Percentiles rank a stretch among this genome's conserved stretches.
Evolutionary conservation across 2,888 invertebrate genomes (phyloP).

Genomic region (Ophonus ardosiacus): DNA sequence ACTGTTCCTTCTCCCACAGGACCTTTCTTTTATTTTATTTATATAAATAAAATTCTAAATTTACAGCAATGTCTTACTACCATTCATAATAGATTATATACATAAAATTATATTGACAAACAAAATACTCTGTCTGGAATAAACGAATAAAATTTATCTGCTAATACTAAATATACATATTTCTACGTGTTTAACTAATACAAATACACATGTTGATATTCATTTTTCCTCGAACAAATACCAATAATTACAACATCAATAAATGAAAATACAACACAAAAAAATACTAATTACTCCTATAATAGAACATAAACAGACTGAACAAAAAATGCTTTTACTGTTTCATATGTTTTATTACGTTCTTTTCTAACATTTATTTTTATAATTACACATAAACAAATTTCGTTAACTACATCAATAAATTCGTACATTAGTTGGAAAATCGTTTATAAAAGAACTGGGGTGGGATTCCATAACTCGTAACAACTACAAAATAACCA

Average conservation of each 20-base stretch:
- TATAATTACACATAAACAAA: slow-evolving; percentile 8
- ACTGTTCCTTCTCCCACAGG: slow-evolving; percentile 17
- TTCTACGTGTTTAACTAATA: not conserved
- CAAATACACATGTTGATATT: not conserved
- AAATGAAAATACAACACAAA: not conserved
- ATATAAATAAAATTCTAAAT: slow-evolving; percentile 35
- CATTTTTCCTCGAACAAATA: no score
- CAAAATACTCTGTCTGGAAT: not conserved
- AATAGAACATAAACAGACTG: not conserved
- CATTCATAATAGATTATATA: slow-evolving; percentile 2
- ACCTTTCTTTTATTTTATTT: slow-evolving; percentile 45
- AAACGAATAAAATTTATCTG: not conserved
- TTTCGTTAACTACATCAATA: slow-evolving; percentile 19
- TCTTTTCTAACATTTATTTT: not conserved
- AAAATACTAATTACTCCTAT: not conserved
- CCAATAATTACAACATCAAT: not conserved
- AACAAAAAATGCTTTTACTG: not conserved
- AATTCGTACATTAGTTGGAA: slow-evolving; percentile 5
- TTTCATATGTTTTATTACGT: not conserved
- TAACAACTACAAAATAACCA: no score
- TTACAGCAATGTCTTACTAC: slow-evolving; percentile 13
- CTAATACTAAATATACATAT: not conserved
- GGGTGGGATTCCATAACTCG: no score
- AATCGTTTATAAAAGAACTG: not conserved
- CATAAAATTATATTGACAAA: not conserved